These are phyloP conservation scores for Embidobia sp. DNA, from an alignment of 2,888 invertebrate genomes.

Conservation along the genomic window DNA sequence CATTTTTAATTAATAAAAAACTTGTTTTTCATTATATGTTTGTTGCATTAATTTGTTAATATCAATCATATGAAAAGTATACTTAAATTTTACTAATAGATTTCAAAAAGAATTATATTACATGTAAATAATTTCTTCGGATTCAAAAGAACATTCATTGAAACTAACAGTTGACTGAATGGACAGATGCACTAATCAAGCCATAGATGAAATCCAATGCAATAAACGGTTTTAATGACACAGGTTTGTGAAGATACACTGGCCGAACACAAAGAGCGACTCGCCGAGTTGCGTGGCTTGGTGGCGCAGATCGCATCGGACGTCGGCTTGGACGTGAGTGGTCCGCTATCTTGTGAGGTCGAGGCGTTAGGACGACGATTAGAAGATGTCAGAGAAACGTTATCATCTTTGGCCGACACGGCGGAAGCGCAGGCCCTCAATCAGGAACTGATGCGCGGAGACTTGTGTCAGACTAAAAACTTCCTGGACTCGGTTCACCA, in stretches of 20 bases:
- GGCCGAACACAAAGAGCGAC: conserved; percentile 86
- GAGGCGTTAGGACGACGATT: conserved; percentile 89
- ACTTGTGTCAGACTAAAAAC: conserved; percentile 84
- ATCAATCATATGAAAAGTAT: too few relatives aligned
- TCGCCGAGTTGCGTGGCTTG: conserved; percentile 87
- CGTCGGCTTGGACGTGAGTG: conserved; percentile 88
- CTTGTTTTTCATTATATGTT: too few relatives aligned
- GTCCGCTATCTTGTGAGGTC: conserved; percentile 89
- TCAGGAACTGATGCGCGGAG: conserved; percentile 83
- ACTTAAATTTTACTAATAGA: too few relatives aligned
- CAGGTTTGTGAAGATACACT: conserved; percentile 90
- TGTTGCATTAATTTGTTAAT: too few relatives aligned
- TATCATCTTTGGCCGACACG: conserved; percentile 89
- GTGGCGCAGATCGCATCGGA: conserved; percentile 90
- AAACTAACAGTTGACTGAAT: conserved; percentile 34
- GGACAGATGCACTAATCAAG: conserved; percentile 4
- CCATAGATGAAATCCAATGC: conserved; percentile 7
- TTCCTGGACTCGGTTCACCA: conserved; percentile 89
- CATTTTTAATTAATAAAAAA: background rate
- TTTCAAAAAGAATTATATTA: too few relatives aligned
- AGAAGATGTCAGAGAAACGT: conserved; percentile 89
- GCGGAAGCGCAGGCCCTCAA: conserved; percentile 87
- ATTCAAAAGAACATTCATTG: conserved; percentile 7
- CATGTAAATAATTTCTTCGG: too few relatives aligned
- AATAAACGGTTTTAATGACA: conserved; percentile 17